Percentiles rank a stretch among this genome's conserved stretches.
phyloP scores from a whole-genome alignment of 2,888 invertebrate species.

The Meloe dianella region DNA sequence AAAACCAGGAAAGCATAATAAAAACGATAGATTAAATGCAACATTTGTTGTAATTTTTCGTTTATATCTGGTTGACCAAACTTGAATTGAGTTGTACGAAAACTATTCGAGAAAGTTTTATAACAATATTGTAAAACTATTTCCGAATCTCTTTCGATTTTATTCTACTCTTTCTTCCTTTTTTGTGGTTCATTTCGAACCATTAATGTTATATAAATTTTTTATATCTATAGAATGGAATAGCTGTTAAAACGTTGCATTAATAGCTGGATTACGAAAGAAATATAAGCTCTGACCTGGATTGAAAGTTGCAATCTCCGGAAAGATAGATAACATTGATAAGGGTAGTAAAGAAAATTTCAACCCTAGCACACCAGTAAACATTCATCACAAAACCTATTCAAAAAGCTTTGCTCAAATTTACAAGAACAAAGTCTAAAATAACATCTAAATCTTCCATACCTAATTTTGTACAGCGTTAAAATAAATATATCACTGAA shows the following conservation, averaged over 20 bases:
- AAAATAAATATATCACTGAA: neutral
- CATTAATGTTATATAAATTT: neutral
- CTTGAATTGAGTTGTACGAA: conserved; percentile 24
- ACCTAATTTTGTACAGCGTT: no score
- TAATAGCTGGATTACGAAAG: conserved; percentile 29
- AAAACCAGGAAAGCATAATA: conserved; percentile 19
- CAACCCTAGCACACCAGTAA: conserved; percentile 36
- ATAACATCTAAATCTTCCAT: conserved; percentile 14
- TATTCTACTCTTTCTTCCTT: neutral
- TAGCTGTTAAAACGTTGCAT: conserved; percentile 30
- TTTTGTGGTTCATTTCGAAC: neutral
- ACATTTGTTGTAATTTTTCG: conserved; percentile 31
- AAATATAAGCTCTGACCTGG: conserved; percentile 21
- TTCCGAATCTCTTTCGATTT: conserved; percentile 12
- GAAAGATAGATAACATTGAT: conserved; percentile 46
- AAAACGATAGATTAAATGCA: conserved; percentile 34
- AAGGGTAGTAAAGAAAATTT: conserved; percentile 40
- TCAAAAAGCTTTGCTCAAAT: conserved; percentile 26
- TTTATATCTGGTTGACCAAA: conserved; percentile 20
- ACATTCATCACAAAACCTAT: conserved; percentile 40
- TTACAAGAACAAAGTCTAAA: conserved; percentile 23
- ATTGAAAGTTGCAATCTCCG: conserved; percentile 42
- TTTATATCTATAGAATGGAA: neutral
- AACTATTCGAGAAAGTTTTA: conserved; percentile 3
- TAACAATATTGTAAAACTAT: conserved; percentile 16